Evolutionary conservation across 2,113 vertebrate species (phyloP), one percentile per base, ranked within the genome.

Genomic region (Dipodomys merriami): DNA sequence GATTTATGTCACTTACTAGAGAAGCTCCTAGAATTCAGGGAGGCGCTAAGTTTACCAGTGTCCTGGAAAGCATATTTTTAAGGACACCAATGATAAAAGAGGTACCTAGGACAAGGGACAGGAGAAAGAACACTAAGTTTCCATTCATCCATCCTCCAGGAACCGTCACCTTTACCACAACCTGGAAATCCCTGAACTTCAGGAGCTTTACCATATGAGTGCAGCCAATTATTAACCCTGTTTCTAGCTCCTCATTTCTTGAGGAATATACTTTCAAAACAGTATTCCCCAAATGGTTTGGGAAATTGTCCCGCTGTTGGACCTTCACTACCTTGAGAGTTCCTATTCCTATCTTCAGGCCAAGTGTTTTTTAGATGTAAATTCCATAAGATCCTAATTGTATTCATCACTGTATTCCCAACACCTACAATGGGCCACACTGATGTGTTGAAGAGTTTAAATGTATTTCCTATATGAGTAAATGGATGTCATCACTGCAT

Each of bases 391-490:
- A 79, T 82, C 67, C 69, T 87, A 57, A 72, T 67, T 90, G 4
- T 57, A 85, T 81, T 91, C 23, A 85, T 30, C 2, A 27, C n/a
- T 82, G 5, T 91, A 64, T 90, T 87, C 29, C 9, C 25, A 96
- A 73, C 80, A 86, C 20, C 76, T 39, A 83, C 2, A 13, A 65
- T 93, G 25, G 49, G 53, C 16, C 53, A 18, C 53, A 13, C 60
- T 88, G 49, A 57, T 76, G 71, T 30, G 25, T 39, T 64, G 74
- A 68, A 91, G n/a, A 86, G n/a, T 46, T 25, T 72, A 53, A 35
- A 4, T 62, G 49, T 72, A 20, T 67, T 88, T 69, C 69, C 20
- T 87, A 29, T 76, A 33, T 79, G 33, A 71, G n/a, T 57, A 11
- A 78, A 11, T 72, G 78, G 83, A 73, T 90, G 27, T 49, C 27